These are phyloP conservation scores for Gopherus evgoodei DNA, from an alignment of 2,113 vertebrate genomes.

Conservation along the genomic window DNA sequence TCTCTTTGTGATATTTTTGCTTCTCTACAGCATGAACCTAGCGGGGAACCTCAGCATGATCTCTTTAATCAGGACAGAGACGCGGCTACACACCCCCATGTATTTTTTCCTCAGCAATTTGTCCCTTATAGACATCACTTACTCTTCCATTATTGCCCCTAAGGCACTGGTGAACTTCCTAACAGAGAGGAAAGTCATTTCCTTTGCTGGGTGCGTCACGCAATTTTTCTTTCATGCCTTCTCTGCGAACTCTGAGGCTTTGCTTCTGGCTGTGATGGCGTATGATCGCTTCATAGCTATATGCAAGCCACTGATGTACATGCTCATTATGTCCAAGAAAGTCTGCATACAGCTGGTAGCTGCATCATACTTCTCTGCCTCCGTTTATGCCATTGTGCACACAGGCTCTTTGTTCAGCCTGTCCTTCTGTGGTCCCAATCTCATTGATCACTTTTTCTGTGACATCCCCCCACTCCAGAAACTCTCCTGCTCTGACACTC, in stretches of 20 bases:
- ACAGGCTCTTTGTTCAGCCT: slow-evolving; percentile 40
- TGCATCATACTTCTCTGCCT: slow-evolving; percentile 25
- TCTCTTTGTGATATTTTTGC: slow-evolving; percentile 41
- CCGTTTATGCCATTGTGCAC: slow-evolving; percentile 52
- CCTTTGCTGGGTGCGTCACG: slow-evolving; percentile 40
- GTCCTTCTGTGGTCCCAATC: not conserved
- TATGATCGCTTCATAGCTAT: slow-evolving; percentile 65
- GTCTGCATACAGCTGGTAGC: not conserved
- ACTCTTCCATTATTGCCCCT: slow-evolving; percentile 46
- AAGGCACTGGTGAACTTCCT: slow-evolving; percentile 62
- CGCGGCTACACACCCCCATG: slow-evolving; percentile 51
- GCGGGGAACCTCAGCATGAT: slow-evolving; percentile 50
- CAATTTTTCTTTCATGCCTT: slow-evolving; percentile 63
- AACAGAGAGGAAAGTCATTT: slow-evolving; percentile 56
- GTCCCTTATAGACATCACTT: slow-evolving; percentile 64
- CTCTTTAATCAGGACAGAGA: slow-evolving; percentile 34
- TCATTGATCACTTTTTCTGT: slow-evolving; percentile 72
- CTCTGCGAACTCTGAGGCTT: slow-evolving; percentile 43
- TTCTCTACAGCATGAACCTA: slow-evolving; percentile 18
- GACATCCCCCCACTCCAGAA: slow-evolving; percentile 58
- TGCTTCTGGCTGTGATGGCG: slow-evolving; percentile 61
- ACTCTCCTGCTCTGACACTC: slow-evolving; percentile 66
- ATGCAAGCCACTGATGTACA: slow-evolving; percentile 55
- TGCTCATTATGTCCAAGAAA: slow-evolving; percentile 30
- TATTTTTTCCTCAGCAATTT: slow-evolving; percentile 66